A percentile compares a stretch with the other conserved stretches of the same genome.
These are phyloP conservation scores for Benthosema pterotum DNA, from an alignment of 2,797 vertebrate genomes.

Conservation along the genomic window DNA sequence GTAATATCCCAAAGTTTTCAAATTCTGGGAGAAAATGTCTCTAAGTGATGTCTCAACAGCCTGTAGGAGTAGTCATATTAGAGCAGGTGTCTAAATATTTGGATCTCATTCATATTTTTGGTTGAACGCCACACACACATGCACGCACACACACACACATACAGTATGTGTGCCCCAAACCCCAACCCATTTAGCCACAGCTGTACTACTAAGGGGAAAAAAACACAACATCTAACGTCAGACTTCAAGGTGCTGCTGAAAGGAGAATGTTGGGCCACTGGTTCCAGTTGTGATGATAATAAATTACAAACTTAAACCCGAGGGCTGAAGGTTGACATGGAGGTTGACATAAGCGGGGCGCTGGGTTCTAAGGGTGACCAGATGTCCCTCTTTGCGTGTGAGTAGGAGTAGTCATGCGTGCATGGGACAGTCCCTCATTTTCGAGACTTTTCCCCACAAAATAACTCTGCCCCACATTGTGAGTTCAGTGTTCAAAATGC, in stretches of 20 bases:
- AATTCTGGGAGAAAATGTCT: slow-evolving; percentile 7
- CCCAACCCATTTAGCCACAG: slow-evolving; percentile 6
- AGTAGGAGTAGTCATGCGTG: too few relatives aligned
- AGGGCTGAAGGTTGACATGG: slow-evolving; percentile 41
- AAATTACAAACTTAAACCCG: slow-evolving; percentile 48
- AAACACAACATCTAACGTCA: slow-evolving; percentile 3
- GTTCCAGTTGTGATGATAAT: slow-evolving; percentile 33
- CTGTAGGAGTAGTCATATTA: neutral
- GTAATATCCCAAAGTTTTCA: slow-evolving; percentile 19
- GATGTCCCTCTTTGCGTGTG: too few relatives aligned
- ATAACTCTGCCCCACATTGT: too few relatives aligned
- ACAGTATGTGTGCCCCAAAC: neutral
- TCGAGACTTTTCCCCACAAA: too few relatives aligned
- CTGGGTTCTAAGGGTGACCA: too few relatives aligned
- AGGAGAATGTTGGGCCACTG: slow-evolving; percentile 23
- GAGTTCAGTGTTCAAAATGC: too few relatives aligned
- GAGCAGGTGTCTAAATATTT: slow-evolving; percentile 29
- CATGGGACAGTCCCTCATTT: too few relatives aligned
- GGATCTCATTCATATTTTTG: slow-evolving; percentile 38
- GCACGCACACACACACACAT: slow-evolving; percentile 2
- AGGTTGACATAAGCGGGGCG: slow-evolving; percentile 30
- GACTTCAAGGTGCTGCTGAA: slow-evolving; percentile 20
- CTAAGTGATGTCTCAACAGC: neutral
- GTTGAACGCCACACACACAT: slow-evolving; percentile 28
- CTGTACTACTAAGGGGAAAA: slow-evolving; percentile 11